phyloP scores from a whole-genome alignment of 2,888 invertebrate genomes.

The Lochmaea crataegi region DNA sequence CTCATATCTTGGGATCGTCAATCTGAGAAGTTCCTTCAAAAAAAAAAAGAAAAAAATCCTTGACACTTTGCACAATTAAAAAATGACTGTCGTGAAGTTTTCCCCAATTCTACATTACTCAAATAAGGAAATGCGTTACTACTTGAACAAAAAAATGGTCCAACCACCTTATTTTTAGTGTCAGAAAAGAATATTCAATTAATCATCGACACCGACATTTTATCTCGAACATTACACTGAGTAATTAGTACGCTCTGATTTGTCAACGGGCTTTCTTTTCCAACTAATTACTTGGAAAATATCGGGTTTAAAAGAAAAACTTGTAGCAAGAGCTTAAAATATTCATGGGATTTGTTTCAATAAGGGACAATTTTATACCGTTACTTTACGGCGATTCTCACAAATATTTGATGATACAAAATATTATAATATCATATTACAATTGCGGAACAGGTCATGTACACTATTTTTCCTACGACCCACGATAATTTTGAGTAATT shows the following conservation, averaged over 20 bases:
- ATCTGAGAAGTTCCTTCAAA: too few species aligned
- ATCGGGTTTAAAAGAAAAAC: background rate
- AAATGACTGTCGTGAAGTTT: too few species aligned
- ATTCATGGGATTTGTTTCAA: background rate
- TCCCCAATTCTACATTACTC: background rate
- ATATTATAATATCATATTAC: too few species aligned
- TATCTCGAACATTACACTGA: constrained; percentile 3
- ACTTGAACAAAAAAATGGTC: background rate
- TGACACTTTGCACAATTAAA: too few species aligned
- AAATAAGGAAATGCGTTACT: background rate
- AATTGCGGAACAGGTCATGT: too few species aligned
- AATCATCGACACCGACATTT: constrained; percentile 1
- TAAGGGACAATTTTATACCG: background rate
- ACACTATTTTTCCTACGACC: too few species aligned
- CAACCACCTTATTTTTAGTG: background rate
- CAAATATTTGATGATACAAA: too few species aligned
- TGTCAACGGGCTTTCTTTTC: background rate
- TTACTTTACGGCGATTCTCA: too few species aligned
- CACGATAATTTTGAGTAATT: too few species aligned
- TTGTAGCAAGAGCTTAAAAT: background rate
- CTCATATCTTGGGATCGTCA: too few species aligned
- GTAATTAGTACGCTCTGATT: constrained; percentile 11
- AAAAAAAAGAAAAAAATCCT: too few species aligned
- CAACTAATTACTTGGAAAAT: background rate
- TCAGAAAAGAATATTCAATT: constrained; percentile 12